Base-by-base conservation (phyloP, 2,797 vertebrate species). In the Gobio occitaniae region DNA sequence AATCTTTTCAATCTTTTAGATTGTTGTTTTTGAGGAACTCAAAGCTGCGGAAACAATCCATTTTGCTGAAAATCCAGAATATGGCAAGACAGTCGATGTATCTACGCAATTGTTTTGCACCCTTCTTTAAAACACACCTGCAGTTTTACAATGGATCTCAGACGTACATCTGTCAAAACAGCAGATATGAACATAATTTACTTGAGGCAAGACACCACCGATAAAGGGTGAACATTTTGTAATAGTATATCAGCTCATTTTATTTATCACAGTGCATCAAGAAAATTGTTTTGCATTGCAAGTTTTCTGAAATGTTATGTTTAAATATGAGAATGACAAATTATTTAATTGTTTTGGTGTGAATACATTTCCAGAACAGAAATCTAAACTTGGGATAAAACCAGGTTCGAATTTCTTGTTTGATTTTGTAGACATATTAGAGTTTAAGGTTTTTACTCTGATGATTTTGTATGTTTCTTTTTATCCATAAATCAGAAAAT, bases 1-100 rank as follows among this genome's bases (percentile, higher is more conserved):
- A 52, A 6, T 76, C 3, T 44, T 19, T 71, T 66, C 7, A 38
- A 17, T 10, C 4, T 44, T 93, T 78, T 92, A 98, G 97, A 92
- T 99, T 65, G 89, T 97, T 56, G 90, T 98, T 84, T 99, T 98
- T 0, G 97, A 99, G 85, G 97, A 98, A 90, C 94, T 92, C 86
- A 93, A 90, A 63, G 93, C 93, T 0, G 94, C 95, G 15, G 91
- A 93, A 2, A 91, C 94, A 72, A 91, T 98, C 78, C 89, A 94
- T 29, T 97, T 97, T 87, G 92, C 94, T 0, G 96, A 96, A 86
- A 94, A 93, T 41, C 95, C 96, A 13, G 93, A 94, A 8, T 89
- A 98, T 2, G 97, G 96, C 88, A 95, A 93, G 89, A 96, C 93
- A 70, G 94, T 94, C 77, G 96, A 97, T 1, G 91, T 97, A 80